phyloP scores from a whole-genome alignment of 2,888 invertebrate species.

The Tyria jacobaeae region DNA sequence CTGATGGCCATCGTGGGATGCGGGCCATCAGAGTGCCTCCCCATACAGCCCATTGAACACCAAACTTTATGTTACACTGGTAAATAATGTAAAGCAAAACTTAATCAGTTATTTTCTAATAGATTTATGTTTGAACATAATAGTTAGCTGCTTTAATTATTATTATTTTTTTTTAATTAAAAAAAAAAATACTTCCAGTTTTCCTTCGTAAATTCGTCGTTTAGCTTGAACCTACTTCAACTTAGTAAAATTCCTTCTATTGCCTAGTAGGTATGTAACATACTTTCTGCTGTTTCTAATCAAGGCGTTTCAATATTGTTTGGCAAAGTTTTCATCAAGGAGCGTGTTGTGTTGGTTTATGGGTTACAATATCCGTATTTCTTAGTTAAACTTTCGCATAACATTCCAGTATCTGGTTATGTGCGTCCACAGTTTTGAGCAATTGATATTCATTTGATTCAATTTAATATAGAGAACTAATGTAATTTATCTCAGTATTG shows the following conservation, averaged over 20 bases:
- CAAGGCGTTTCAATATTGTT: conserved; percentile 11
- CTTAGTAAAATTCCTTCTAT: neutral
- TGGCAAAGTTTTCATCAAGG: conserved; percentile 19
- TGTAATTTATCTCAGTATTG: neutral
- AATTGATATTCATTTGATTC: neutral
- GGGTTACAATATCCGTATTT: conserved; percentile 20
- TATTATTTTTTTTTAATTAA: too few species aligned
- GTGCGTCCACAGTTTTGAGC: neutral
- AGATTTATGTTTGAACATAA: too few species aligned
- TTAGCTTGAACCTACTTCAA: neutral
- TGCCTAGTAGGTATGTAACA: neutral
- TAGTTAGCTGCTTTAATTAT: too few species aligned
- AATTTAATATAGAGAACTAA: neutral
- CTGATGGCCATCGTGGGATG: too few species aligned
- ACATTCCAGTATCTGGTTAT: neutral
- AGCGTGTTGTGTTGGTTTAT: conserved; percentile 19
- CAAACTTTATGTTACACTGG: too few species aligned
- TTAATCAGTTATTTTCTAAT: too few species aligned
- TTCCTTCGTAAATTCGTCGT: too few species aligned
- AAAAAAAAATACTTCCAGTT: too few species aligned
- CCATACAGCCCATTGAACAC: too few species aligned
- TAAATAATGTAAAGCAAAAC: too few species aligned
- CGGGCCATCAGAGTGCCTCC: too few species aligned
- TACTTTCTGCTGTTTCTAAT: neutral
- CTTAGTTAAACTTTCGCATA: conserved; percentile 7